Evolutionary conservation across 1,140 invertebrate genomes (phyloP).

Genomic region (Aphelenchoides fujianensis): DNA sequence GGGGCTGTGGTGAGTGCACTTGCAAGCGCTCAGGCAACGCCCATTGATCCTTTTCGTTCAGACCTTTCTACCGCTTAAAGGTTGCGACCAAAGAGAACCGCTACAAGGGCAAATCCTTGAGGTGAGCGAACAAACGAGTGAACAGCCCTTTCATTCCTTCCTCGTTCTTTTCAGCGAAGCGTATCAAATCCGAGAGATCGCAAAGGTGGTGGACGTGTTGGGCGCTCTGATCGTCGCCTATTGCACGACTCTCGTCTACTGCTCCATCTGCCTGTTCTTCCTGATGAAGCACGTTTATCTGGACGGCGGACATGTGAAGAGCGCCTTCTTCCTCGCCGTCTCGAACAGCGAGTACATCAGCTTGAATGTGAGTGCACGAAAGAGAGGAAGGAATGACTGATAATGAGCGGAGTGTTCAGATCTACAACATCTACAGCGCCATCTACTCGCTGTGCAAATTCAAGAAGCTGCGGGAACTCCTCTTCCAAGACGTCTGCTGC

Average conservation of each 20-base stretch:
- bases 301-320: not conserved
- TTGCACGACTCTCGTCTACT: not conserved
- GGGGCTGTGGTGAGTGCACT: not conserved
- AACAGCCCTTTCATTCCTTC: too few species aligned
- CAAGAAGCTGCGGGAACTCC: constrained; percentile 3
- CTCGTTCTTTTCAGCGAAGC: too few species aligned
- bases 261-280: not conserved
- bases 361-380: not conserved
- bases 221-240: not conserved
- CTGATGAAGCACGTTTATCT: constrained; percentile 5
- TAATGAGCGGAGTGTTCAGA: constrained; percentile 2
- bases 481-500: constrained; percentile 7
- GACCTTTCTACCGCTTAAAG: constrained; percentile 5
- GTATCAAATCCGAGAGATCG: constrained; percentile 6
- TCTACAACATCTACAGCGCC: not conserved
- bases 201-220: not conserved
- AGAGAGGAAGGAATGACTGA: too few species aligned
- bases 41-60: too few species aligned
- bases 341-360: constrained; percentile 1
- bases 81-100: not conserved
- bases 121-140: too few species aligned
- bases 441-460: constrained; percentile 12
- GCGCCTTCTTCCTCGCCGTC: not conserved
- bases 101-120: constrained; percentile 1
- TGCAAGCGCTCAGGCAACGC: too few species aligned